Conservation (phyloP, 2,888 invertebrate species). For the Acholoe squamosa region DNA sequence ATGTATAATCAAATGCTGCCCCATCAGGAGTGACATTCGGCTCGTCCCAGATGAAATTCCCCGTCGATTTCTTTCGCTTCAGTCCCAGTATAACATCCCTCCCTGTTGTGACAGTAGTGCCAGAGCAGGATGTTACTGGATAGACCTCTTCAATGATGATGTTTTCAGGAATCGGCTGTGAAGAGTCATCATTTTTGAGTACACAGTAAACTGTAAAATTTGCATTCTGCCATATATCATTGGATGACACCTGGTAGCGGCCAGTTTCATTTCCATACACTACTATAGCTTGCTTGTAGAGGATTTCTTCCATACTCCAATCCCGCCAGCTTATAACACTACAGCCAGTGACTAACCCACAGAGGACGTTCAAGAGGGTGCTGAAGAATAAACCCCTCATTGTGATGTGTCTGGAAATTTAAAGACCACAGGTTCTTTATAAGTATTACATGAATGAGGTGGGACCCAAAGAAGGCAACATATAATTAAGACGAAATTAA, state of each 20-base stretch:
- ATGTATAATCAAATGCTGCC: neutral
- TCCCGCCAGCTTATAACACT: neutral
- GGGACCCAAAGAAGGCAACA: too few species aligned
- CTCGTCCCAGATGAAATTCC: neutral
- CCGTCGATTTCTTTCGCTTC: neutral
- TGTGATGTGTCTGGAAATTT: too few species aligned
- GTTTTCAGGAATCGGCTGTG: neutral
- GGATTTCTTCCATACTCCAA: conserved; percentile 15
- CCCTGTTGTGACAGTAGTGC: neutral
- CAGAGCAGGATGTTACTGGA: neutral
- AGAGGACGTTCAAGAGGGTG: too few species aligned
- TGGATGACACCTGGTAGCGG: neutral
- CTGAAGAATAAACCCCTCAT: too few species aligned
- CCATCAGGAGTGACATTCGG: conserved; percentile 16
- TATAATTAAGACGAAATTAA: too few species aligned
- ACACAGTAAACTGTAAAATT: neutral
- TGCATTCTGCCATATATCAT: neutral
- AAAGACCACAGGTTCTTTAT: too few species aligned
- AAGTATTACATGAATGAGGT: too few species aligned
- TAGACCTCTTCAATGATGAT: conserved; percentile 5
- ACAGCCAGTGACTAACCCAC: neutral
- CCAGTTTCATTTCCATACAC: neutral
- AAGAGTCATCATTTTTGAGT: neutral
- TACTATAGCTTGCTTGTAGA: neutral
- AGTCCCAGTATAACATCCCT: neutral